phyloP scores from a whole-genome alignment of 2,797 vertebrate species.

The Gymnoscopelus braueri region DNA sequence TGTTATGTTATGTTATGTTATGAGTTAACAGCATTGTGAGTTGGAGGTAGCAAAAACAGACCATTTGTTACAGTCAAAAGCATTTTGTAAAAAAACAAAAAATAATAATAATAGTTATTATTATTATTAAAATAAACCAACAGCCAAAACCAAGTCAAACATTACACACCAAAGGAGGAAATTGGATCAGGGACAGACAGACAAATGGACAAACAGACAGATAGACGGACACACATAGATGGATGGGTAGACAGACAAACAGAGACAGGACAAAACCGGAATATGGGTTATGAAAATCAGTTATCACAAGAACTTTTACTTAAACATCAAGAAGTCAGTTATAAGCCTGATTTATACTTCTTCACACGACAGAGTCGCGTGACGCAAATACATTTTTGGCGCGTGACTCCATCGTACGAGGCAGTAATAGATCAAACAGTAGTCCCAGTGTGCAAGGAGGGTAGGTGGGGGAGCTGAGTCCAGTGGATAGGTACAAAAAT shows the following conservation, averaged over 20 bases:
- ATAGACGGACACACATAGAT: constrained; percentile 59
- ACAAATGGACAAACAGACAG: constrained; percentile 54
- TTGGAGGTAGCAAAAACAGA: constrained; percentile 61
- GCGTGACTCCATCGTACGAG: too few relatives aligned
- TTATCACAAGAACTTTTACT: constrained; percentile 65
- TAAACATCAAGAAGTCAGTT: constrained; percentile 41
- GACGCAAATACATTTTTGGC: too few relatives aligned
- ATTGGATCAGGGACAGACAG: constrained; percentile 53
- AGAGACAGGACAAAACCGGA: constrained; percentile 85
- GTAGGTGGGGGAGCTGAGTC: constrained; percentile 29
- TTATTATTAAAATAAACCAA: constrained; percentile 45
- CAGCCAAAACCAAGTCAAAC: constrained; percentile 60
- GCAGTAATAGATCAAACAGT: too few relatives aligned
- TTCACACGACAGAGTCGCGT: neutral
- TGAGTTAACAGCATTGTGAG: constrained; percentile 55
- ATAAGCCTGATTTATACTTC: too few relatives aligned
- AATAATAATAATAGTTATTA: constrained; percentile 15
- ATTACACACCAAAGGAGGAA: constrained; percentile 63
- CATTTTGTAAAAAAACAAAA: constrained; percentile 65
- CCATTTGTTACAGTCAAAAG: constrained; percentile 68
- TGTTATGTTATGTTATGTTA: constrained; percentile 46
- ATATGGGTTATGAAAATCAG: constrained; percentile 83
- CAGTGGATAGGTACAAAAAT: constrained; percentile 31
- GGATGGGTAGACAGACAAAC: constrained; percentile 73
- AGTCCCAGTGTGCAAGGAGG: constrained; percentile 7